Evolutionary conservation across 92 coral and sea anemone genomes (phyloP).

Genomic region (Porites cylindrica): DNA sequence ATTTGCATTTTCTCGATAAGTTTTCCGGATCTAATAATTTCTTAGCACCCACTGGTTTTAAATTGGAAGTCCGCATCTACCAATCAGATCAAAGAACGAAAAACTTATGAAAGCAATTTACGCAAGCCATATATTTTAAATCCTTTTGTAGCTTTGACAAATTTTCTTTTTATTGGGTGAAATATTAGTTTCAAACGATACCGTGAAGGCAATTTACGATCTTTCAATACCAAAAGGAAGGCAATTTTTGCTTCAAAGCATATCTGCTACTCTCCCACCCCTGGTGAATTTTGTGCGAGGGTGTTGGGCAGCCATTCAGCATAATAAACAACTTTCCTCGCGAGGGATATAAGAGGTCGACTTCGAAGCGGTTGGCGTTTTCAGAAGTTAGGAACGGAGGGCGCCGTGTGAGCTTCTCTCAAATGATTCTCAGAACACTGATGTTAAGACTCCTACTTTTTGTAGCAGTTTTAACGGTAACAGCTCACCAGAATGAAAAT

Average conservation of each 20-base stretch:
- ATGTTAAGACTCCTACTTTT: conserved; percentile 17
- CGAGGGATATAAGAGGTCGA: neutral
- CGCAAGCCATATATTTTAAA: neutral
- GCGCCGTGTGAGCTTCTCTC: neutral
- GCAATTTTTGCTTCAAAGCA: neutral
- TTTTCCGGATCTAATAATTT: conserved; percentile 2
- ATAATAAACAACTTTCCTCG: conserved; percentile 19
- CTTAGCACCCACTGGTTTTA: neutral
- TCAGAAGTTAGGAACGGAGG: conserved; percentile 28
- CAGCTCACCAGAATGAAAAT: conserved; percentile 34
- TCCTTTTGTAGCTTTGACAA: neutral
- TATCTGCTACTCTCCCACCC: conserved; percentile 6
- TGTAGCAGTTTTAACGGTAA: conserved; percentile 24
- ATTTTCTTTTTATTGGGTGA: neutral
- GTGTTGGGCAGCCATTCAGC: conserved; percentile 23
- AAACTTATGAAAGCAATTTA: neutral
- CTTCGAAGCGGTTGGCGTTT: neutral
- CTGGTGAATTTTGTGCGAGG: neutral
- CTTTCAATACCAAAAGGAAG: neutral
- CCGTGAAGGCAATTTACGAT: neutral
- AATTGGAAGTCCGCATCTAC: neutral
- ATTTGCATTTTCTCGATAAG: conserved; percentile 27
- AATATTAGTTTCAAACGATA: neutral
- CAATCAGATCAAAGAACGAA: conserved; percentile 1
- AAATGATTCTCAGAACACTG: conserved; percentile 46